Conservation (phyloP, 1,140 invertebrate genomes). For the Papilio xuthus region DNA sequence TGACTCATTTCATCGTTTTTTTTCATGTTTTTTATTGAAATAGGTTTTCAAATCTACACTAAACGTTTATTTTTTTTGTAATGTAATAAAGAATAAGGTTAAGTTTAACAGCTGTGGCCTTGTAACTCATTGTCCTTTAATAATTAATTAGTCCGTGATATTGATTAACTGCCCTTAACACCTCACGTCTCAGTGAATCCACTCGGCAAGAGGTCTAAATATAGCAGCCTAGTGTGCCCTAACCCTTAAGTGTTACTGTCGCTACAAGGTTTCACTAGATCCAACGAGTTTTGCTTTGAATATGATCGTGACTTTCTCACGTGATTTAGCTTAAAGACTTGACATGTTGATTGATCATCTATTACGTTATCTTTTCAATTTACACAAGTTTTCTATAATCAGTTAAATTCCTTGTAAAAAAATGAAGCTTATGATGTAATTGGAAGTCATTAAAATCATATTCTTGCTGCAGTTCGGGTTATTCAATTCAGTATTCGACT, state of each 20-base stretch:
- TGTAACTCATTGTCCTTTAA: conserved; percentile 52
- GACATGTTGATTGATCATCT: conserved; percentile 26
- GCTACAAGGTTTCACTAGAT: conserved; percentile 14
- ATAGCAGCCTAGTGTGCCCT: conserved; percentile 60
- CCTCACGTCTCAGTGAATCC: conserved; percentile 64
- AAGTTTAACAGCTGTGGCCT: conserved; percentile 50
- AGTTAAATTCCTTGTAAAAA: neutral
- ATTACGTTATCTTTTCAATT: conserved; percentile 13
- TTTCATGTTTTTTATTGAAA: neutral
- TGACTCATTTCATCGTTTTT: neutral
- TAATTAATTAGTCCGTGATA: conserved; percentile 61
- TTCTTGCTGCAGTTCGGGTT: no score
- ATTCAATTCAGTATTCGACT: no score
- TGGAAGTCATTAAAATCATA: neutral
- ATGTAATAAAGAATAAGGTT: neutral
- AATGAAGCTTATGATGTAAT: neutral
- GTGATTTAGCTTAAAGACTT: conserved; percentile 21
- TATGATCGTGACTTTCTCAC: conserved; percentile 27
- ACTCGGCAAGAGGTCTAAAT: conserved; percentile 64
- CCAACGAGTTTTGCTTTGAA: conserved; percentile 4
- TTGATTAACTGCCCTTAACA: conserved; percentile 71
- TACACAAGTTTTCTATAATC: conserved; percentile 3
- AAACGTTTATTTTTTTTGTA: neutral
- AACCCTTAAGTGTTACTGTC: conserved; percentile 54
- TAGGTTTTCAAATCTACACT: neutral